Percentiles rank a stretch among this genome's conserved stretches.
Evolutionary conservation across 2,888 invertebrate genomes (phyloP).

Genomic region (Linhomoeus sp.): DNA sequence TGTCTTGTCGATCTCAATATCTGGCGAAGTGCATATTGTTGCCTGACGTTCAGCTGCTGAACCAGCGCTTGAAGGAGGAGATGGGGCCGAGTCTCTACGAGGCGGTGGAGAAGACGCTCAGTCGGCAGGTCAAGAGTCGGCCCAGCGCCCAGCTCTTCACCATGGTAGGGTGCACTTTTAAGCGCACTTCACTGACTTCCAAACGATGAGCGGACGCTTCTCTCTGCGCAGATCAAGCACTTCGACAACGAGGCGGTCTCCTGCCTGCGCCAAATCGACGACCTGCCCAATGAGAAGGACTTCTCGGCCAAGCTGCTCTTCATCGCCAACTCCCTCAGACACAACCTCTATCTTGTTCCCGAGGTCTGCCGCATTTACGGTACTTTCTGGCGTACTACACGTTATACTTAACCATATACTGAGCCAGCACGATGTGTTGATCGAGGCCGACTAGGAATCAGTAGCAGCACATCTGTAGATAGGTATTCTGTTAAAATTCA

Average conservation of each 20-base stretch:
- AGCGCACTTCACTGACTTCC: too few relatives aligned
- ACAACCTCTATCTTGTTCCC: constrained; percentile 66
- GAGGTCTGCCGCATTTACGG: constrained; percentile 33
- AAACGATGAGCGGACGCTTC: too few relatives aligned
- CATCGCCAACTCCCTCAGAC: constrained; percentile 58
- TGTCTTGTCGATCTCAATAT: too few relatives aligned
- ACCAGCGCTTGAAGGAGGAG: constrained; percentile 41
- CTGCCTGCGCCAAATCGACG: constrained; percentile 76
- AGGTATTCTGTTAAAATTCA: too few relatives aligned
- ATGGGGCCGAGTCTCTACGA: constrained; percentile 58
- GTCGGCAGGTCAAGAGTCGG: constrained; percentile 54
- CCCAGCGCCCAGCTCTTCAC: constrained; percentile 76
- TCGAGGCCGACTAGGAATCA: too few relatives aligned
- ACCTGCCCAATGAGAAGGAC: constrained; percentile 58
- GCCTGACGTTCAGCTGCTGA: too few relatives aligned
- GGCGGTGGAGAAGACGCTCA: constrained; percentile 54
- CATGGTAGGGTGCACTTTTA: constrained; percentile 46
- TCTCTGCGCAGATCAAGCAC: constrained; percentile 35
- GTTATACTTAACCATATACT: neutral
- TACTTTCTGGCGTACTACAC: neutral
- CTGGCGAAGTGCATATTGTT: too few relatives aligned
- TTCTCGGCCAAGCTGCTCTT: constrained; percentile 68
- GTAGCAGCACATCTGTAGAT: too few relatives aligned
- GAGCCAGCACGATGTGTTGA: too few relatives aligned
- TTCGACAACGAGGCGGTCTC: constrained; percentile 69